phyloP scores from a whole-genome alignment of 2,797 vertebrate genomes.

The Somateria mollissima region DNA sequence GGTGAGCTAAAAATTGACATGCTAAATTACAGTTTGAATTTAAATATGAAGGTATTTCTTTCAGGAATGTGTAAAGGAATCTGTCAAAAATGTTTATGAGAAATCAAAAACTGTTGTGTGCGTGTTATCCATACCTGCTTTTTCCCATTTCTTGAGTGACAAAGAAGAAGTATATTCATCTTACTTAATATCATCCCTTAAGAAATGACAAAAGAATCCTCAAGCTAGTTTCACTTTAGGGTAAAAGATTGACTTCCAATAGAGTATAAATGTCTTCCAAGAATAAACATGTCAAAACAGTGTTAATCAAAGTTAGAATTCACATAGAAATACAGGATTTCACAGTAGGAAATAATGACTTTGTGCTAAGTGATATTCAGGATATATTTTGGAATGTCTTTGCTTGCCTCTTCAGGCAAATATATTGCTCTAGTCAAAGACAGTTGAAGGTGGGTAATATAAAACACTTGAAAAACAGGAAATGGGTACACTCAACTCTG shows the following conservation, averaged over 20 bases:
- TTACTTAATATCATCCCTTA: not conserved
- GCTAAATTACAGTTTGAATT: not conserved
- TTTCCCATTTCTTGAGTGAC: not conserved
- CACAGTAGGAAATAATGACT: not conserved
- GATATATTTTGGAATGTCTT: slow-evolving; percentile 1
- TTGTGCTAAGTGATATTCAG: not conserved
- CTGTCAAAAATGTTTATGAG: not conserved
- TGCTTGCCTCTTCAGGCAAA: slow-evolving; percentile 17
- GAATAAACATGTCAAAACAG: not conserved
- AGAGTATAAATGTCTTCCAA: not conserved
- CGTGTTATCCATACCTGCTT: not conserved
- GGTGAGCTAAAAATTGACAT: not conserved
- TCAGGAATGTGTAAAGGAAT: not conserved
- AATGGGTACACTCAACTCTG: slow-evolving; percentile 32
- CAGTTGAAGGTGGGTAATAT: not conserved
- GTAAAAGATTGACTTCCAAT: not conserved
- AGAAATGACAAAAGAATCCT: not conserved
- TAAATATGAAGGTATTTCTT: not conserved
- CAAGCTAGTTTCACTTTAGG: not conserved
- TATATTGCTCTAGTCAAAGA: slow-evolving; percentile 19
- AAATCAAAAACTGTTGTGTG: not conserved
- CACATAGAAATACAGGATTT: not conserved
- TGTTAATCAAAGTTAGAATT: not conserved
- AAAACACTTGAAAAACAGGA: slow-evolving; percentile 56
- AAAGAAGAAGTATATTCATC: not conserved